Base-by-base conservation (phyloP, 2,113 vertebrate genomes). In the Spheniscus mendiculus region DNA sequence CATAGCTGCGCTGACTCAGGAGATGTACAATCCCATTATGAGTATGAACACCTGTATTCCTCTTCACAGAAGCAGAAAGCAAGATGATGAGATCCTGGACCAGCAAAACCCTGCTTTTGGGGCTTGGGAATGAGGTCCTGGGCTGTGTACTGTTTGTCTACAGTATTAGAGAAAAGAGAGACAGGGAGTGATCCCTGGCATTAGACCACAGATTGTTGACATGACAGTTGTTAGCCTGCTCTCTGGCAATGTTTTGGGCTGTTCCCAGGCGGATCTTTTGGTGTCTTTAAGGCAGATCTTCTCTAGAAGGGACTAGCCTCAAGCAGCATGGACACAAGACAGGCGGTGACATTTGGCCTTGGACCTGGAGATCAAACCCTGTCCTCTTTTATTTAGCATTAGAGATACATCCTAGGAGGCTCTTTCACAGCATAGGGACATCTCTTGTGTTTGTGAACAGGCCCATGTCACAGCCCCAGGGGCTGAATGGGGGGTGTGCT, bases 191-290 rank as follows among this genome's bases (percentile, higher is more conserved):
- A 82, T 49, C 12, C 52, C 38, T 80, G 38, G 13, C 20, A 34
- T 82, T 62, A 59, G 47, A 59, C 7, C 29, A 63, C 0, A 3
- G 47, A 55, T 13, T 2, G 0, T 10, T 77, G 67, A 9, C 9
- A n/a, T 27, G 25, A 3, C 56, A 55, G 38, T 11, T 55, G 19
- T 85, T 58, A 82, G 19, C 32, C 22, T 78, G 21, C 34, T 53
- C 42, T 81, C 69, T n/a, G n/a, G 13, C 18, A 34, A 23, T 29
- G 6, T 42, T 87, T 59, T 74, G 56, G 45, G 47, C 49, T 76
- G 20, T n/a, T 59, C 14, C 40, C 56, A 72, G 17, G 9, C 18
- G 49, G 36, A 59, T 12, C 3, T 79, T 13, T 42, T 47, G 27
- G 15, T 62, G 20, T 23, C 9, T 66, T 44, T 26, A 63, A 63